Base-by-base conservation (phyloP, 2,888 invertebrate genomes). In the Sphaeridia pumilis region DNA sequence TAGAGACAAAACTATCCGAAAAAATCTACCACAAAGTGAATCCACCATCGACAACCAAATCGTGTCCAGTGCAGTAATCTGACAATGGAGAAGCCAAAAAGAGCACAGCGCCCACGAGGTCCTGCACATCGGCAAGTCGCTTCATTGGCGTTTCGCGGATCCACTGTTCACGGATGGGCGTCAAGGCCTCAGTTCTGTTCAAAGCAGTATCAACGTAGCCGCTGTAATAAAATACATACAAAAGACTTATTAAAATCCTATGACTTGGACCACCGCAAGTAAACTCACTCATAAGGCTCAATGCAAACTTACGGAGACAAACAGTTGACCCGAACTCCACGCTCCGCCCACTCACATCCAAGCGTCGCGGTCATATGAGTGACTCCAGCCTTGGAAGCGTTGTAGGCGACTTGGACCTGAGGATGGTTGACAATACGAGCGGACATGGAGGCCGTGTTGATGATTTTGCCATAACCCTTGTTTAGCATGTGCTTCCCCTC, bases 371-470 rank as follows among this genome's bases (percentile, higher is more conserved):
- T 63, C 56, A 61, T 58, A 22, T 64, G 61, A 17, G 61, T 59
- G 24, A 60, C 60, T 1, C 52, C 64, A 36, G 63, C 64, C 44
- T 56, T 56, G 34, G 52, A 53, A 3, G 58, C 58, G 41, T 64
- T 64, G 54, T 62, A 64, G 12, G 64, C 58, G 27, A 58, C 58
- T 21, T 64, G 63, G 28, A 51, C 56, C 49, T 64, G 64, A 26
- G 64, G 62, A 22, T 61, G 62, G 38, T 59, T 62, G 35, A 61
- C 62, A 42, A 64, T 60, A 20, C 57, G 52, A 20, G 51, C 62
- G 12, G 57, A 57, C 60, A 63, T 61, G n/a, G 63, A 64, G 1
- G 63, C 64, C 1, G 63, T 64, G 52, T 64, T 64, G 36, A 64
- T 64, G 36, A 64, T 61, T 31, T 55, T 61, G 22, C 64, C 64